Base-by-base conservation (phyloP, 2,113 vertebrate species). In the Eptesicus fuscus region DNA sequence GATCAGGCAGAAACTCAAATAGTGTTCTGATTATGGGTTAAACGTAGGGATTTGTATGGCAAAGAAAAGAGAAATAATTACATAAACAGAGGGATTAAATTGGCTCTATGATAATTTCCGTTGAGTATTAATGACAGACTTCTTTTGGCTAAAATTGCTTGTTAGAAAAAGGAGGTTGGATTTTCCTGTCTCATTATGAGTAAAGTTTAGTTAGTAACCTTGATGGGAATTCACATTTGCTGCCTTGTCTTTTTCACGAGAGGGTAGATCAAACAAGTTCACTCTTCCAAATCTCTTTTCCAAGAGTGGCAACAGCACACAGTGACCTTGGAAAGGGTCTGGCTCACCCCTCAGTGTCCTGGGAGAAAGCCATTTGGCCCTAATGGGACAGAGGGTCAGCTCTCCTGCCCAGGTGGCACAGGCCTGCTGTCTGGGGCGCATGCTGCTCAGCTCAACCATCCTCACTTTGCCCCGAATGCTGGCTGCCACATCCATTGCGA, bases 331-430 rank as follows among this genome's bases (percentile, higher is more conserved):
- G 65, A 87, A 88, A 73, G 70, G 11, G 59, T 83, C 30, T 90
- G 1, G 42, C 90, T 94, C 14, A 37, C 53, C 22, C 14, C 56
- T 65, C 56, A 8, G 53, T n/a, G 47, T 82, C 40, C 88, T 95
- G 92, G 85, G 83, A 85, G 82, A 56, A 92, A 92, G 82, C 84
- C 96, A 95, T 74, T 88, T 92, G 96, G 71, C 67, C 23, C 61
- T 69, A 71, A 67, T 86, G 23, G n/a, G 30, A 87, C n/a, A 30
- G 49, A 51, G 40, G 90, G 70, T 85, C 79, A 73, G 65, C 37
- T 79, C n/a, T 42, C 35, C n/a, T 77, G 80, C 37, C 35, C 47
- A 35, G 65, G 90, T 95, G 95, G 84, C 78, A 42, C 2, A 9
- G 61, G 32, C 20, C 16, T 77, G 73, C 49, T 63, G 11, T 85